Percentiles rank a stretch among this genome's conserved stretches.
Conservation (phyloP, 1,140 invertebrate species). For the Orussus abietinus region DNA sequence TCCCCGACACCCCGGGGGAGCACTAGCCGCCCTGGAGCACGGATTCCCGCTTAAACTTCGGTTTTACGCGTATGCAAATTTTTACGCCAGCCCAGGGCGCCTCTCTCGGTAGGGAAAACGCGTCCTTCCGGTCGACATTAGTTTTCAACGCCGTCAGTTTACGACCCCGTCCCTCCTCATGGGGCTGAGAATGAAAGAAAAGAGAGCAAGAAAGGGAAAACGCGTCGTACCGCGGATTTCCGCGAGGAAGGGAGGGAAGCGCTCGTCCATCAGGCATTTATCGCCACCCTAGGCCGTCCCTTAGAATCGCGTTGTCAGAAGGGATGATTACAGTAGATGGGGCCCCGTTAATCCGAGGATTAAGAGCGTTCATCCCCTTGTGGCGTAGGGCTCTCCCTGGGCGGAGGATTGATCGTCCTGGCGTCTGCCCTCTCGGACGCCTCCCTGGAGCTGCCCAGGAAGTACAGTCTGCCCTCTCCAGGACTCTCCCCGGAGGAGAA, state of each 20-base stretch:
- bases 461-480: constrained; percentile 43
- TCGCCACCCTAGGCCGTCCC: no score
- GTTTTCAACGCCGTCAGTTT: no score
- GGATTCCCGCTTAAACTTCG: constrained; percentile 5
- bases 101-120: no score
- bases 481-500: constrained; percentile 40
- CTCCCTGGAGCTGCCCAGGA: constrained; percentile 52
- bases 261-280: no score
- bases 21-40: neutral
- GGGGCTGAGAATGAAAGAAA: neutral
- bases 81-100: no score
- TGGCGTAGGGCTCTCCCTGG: constrained; percentile 61
- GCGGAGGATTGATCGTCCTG: constrained; percentile 61
- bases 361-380: no score
- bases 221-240: no score
- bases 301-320: no score
- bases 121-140: no score
- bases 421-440: constrained; percentile 63
- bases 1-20: no score
- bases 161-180: constrained; percentile 2
- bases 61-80: constrained; percentile 36
- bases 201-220: constrained; percentile 4
- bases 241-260: neutral
- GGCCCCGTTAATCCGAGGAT: no score
- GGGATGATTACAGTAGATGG: no score